Conservation (phyloP, 2,797 vertebrate species). For the Phataginus tricuspis region DNA sequence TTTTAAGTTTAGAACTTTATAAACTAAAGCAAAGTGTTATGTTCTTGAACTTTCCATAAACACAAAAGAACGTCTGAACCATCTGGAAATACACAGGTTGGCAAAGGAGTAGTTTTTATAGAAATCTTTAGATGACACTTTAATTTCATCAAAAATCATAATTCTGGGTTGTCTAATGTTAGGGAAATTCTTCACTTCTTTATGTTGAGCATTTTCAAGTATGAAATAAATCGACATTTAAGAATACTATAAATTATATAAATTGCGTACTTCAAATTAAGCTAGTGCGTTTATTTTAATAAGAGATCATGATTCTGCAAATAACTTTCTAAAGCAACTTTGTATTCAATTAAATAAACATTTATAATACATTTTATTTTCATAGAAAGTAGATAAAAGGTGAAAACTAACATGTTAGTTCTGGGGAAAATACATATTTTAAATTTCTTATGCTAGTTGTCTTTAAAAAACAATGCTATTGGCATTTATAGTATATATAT, state of each 20-base stretch:
- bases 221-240: not conserved
- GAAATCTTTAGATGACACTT: not conserved
- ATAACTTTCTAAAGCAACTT: not conserved
- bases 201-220: constrained; percentile 9
- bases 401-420: not conserved
- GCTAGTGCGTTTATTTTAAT: constrained; percentile 2
- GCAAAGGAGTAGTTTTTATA: not conserved
- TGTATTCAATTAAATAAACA: not conserved
- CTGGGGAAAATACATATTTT: not conserved
- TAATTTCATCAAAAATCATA: not conserved
- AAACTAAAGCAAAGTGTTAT: not conserved
- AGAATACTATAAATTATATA: not conserved
- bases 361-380: not conserved
- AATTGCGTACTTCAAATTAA: not conserved
- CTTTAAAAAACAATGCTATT: not conserved
- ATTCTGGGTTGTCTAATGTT: not conserved
- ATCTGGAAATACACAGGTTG: not conserved
- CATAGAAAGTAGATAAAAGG: not conserved
- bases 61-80: not conserved
- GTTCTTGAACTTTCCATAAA: not conserved
- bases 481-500: not conserved
- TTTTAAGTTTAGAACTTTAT: not conserved
- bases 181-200: not conserved
- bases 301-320: not conserved
- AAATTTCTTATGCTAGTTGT: not conserved